Base-by-base conservation (phyloP, 2,797 vertebrate species). In the Danio jaintianensis region DNA sequence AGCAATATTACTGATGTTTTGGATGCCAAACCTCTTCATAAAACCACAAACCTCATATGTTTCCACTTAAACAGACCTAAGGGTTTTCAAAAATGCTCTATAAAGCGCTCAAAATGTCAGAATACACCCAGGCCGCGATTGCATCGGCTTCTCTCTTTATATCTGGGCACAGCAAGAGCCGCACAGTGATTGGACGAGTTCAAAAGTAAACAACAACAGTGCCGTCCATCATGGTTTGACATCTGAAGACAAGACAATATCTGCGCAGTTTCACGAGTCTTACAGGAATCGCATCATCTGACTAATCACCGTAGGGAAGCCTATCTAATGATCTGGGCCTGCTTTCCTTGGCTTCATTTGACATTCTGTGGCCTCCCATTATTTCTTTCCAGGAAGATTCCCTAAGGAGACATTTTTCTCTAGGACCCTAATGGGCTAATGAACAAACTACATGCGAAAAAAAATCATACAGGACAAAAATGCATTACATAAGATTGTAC, bases 11-110 rank as follows among this genome's bases (percentile, higher is more conserved):
- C 55, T 59, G 53, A 38, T 64, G 62, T 73, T 82, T 13, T 13
- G 63, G 42, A 77, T 4, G 38, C 75, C 74, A 80, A 78, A 78
- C 56, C 43, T 63, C 43, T 68, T 79, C 64, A 62, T 77, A 68
- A 62, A 75, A 59, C 71, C 50, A 59, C 48, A 62, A 82, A 59
- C 53, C 61, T 79, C 71, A 79, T 73, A 81, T 82, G 78, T 80
- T 86, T 86, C 72, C 53, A 81, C 53, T 86, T 72, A 82, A 55
- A 45, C 68, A 59, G 71, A 73, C 63, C 74, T 70, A 56, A 58
- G 47, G 63, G 47, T 64, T 75, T 83, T 79, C 61, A 74, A 75
- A 76, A 83, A 81, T 58, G 48, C 18, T 59, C 55, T 38, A 74
- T 59, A 55, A 83, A 81, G 29, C 38, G 68, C 67, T 70, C 67